phyloP scores from a whole-genome alignment of 1,140 invertebrate species.

The Drosophila rufa region DNA sequence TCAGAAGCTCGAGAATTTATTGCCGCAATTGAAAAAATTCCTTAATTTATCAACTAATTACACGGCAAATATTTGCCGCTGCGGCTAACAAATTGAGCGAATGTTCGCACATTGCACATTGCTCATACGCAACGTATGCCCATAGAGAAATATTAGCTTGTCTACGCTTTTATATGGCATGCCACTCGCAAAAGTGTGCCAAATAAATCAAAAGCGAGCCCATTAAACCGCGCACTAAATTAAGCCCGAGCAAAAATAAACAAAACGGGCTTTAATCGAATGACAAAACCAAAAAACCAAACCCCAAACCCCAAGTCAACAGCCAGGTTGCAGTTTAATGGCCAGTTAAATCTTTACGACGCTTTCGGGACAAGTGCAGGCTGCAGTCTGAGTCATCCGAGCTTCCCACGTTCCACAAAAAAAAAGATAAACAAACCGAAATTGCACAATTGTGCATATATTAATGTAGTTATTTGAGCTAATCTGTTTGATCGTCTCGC shows the following conservation, averaged over 20 bases:
- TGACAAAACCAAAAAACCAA: conserved; percentile 37
- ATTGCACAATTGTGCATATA: conserved; percentile 32
- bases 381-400: conserved; percentile 25
- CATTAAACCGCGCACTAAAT: conserved; percentile 66
- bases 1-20: not conserved
- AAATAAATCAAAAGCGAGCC: conserved; percentile 68
- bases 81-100: conserved; percentile 14
- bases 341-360: conserved; percentile 42
- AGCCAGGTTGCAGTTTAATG: conserved; percentile 58
- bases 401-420: conserved; percentile 31
- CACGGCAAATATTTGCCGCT: not conserved
- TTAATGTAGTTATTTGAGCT: conserved; percentile 11
- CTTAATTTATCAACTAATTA: conserved; percentile 30
- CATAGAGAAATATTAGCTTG: conserved; percentile 46
- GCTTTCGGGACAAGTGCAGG: conserved; percentile 26
- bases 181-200: conserved; percentile 71
- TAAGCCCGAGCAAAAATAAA: conserved; percentile 71
- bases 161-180: conserved; percentile 42
- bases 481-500: conserved; percentile 17
- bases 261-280: conserved; percentile 43
- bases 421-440: conserved; percentile 23
- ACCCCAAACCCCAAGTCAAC: conserved; percentile 11
- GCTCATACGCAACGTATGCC: conserved; percentile 64
- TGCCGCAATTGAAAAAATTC: conserved; percentile 16
- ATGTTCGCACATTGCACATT: conserved; percentile 33